Base-by-base conservation (phyloP, 1,140 invertebrate genomes). In the Penaeus indicus region DNA sequence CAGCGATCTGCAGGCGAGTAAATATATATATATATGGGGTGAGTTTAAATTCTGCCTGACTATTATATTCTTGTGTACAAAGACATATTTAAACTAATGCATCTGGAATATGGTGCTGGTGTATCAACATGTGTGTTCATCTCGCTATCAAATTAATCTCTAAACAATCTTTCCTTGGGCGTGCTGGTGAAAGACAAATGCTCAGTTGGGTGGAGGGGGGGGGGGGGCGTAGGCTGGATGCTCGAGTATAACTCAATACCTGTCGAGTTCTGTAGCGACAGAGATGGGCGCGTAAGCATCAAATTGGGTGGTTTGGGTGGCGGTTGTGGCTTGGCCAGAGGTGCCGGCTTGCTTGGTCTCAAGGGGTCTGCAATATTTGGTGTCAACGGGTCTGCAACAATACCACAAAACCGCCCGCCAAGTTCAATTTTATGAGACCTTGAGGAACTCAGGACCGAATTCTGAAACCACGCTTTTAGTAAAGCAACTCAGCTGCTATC, bases 251-350 rank as follows among this genome's bases (percentile, higher is more conserved):
- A 61, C 27, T 27, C 81, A 77, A 60, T 88, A 88, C 86, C 86
- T 88, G 86, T 88, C 67, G 86, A 88, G 62, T 88, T 88, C 81
- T 88, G 86, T 78, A 88, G 86, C 54, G 86, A 88, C n/a, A 88
- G 81, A 88, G 86, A 88, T 61, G 86, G 86, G 32, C 86, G 86
- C 32, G 86, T 88, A 82, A 88, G 86, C 86, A 88, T 84, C 86
- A 88, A 63, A 88, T 88, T 88, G 38, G 86, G 86, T 77, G 86
- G 86, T 84, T 88, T 88, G 69, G 86, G 86, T 78, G 86, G 86
- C 61, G 86, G 86, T 32, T 47, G 81, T 64, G 86, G 86, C 81
- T 88, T 88, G 60, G 54, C 5, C 67, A 38, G 82, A 77, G 86
- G 63, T 42, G 81, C 38, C 25, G 81, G 75, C 67, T 83, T 84